Base-by-base conservation (phyloP, 2,888 invertebrate genomes). In the Scelioninae gen. 1 region DNA sequence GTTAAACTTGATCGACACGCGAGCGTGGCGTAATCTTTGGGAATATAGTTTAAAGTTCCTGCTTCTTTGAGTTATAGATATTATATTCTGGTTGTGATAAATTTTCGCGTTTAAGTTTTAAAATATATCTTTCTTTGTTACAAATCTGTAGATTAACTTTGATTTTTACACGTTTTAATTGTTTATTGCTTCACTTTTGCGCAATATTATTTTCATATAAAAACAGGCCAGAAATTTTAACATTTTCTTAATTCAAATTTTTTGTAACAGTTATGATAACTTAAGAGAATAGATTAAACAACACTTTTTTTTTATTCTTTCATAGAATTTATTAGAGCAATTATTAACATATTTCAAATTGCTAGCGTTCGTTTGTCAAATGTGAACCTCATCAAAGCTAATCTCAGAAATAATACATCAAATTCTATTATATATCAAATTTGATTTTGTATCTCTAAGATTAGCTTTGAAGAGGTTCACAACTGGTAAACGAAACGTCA, bases 11-110 rank as follows among this genome's bases (percentile, higher is more conserved):
- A 72, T 60, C 53, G 66, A 72, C 66, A 68, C 60, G 51, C 15
- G 53, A 23, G 40, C 74, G 74, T 13, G 43, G 58, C 68, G 47
- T 53, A 60, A 60, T 68, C 32, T 23, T 53, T n/a, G 72, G 72
- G 72, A 79, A 79, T 79, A 72, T 72, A 79, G 72, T 78, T 72
- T 78, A 78, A 78, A 72, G 72, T 72, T 79, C 72, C 72, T 79
- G 13, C 29, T 53, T 62, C 23, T 58, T 13, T 23, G 11, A 38
- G 0, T 49, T 34, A 15, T 34, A 38, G 34, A 7, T 38, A 47
- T 60, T 38, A 13, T 13, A 49, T 11, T 69, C 6, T 15, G 38
- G 45, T 40, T 34, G 7, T 32, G 5, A 51, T 6, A 38, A 45
- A 75, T 51, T 72, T 49, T 40, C 51, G 38, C 8, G n/a, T 72